phyloP scores from a whole-genome alignment of 2,797 vertebrate species.

The Spinus olivaceus region DNA sequence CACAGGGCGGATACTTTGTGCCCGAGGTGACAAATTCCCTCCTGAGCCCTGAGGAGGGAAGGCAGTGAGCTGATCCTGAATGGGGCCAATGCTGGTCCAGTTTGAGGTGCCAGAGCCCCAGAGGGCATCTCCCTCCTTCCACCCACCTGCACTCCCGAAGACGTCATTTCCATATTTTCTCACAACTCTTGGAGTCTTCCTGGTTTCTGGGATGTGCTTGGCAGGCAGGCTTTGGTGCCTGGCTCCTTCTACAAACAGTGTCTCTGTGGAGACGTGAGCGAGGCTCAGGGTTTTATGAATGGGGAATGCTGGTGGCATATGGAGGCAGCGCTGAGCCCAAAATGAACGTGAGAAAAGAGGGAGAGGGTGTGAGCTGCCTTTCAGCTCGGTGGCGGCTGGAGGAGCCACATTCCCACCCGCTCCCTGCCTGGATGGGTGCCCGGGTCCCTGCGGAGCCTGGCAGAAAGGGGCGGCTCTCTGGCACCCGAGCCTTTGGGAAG shows the following conservation, averaged over 20 bases:
- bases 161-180: neutral
- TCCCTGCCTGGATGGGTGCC: neutral
- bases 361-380: neutral
- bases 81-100: rapidly evolving
- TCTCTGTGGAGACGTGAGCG: neutral
- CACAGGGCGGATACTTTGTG: rapidly evolving
- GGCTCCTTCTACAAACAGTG: rapidly evolving
- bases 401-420: rapidly evolving
- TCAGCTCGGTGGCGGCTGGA: rapidly evolving
- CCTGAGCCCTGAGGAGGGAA: neutral
- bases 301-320: neutral
- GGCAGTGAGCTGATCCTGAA: neutral
- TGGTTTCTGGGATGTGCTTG: neutral
- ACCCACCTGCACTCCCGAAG: neutral
- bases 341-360: neutral
- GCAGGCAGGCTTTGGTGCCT: neutral
- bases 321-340: neutral
- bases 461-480: neutral
- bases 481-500: neutral
- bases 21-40: rapidly evolving
- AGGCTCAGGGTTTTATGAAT: neutral
- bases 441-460: rapidly evolving
- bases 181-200: neutral
- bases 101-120: neutral
- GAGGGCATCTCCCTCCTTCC: neutral